Evolutionary conservation across 2,797 vertebrate species (phyloP).

Genomic region (Petrocephalus sullivani): DNA sequence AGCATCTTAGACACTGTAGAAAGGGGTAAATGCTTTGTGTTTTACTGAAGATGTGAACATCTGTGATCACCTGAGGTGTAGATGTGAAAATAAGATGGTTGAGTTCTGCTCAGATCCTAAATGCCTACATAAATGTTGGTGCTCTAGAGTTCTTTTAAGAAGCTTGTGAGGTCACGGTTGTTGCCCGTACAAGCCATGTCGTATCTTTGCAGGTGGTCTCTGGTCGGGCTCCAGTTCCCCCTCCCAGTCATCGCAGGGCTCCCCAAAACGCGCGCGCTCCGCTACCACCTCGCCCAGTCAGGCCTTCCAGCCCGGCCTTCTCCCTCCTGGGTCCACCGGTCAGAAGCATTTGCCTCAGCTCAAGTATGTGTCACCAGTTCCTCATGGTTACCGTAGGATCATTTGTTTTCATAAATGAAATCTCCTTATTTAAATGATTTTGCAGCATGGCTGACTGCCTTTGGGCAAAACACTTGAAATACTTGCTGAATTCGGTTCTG

Average conservation of each 20-base stretch:
- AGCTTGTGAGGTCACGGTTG: background rate
- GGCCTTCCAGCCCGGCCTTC: conserved; percentile 70
- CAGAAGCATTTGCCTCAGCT: conserved; percentile 79
- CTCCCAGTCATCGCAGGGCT: conserved; percentile 82
- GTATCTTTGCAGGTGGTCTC: conserved; percentile 64
- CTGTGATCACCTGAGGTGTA: background rate
- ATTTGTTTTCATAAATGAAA: background rate
- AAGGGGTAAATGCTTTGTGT: background rate
- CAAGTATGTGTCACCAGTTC: conserved; percentile 65
- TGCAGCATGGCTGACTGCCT: background rate
- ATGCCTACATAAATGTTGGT: background rate
- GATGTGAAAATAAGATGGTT: background rate
- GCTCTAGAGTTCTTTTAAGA: background rate
- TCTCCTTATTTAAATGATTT: background rate
- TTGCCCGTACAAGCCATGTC: background rate
- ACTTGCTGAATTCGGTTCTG: background rate
- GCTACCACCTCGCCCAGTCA: conserved; percentile 81
- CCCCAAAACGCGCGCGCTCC: conserved; percentile 81
- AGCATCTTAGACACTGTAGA: background rate
- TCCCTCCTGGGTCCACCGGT: conserved; percentile 57
- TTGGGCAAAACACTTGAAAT: background rate
- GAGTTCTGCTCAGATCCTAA: background rate
- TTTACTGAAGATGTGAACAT: background rate
- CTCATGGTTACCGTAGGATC: background rate
- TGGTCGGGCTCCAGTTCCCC: conserved; percentile 77